Base-by-base conservation (phyloP, 2,797 vertebrate genomes). In the Tauraco hartlaubi region DNA sequence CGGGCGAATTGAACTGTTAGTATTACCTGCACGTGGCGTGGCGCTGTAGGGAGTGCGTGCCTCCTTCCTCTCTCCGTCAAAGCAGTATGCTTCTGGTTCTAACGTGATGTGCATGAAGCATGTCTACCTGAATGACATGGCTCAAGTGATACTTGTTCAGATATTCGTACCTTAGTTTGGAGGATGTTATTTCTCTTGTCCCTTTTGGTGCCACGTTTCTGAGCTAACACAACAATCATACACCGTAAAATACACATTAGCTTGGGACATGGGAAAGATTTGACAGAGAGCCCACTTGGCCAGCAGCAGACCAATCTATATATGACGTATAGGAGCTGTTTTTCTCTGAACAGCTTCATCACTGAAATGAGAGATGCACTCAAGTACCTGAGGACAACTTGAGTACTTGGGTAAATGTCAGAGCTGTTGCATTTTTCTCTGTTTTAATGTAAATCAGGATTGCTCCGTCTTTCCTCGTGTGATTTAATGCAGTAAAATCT, bases 321-420 rank as follows among this genome's bases (percentile, higher is more conserved):
- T 67, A 41, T 93, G 96, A 94, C 48, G 41, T 68, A 43, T 4
- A 66, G 77, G 91, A 94, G 73, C 85, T 95, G 85, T 35, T 98
- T 96, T 97, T 75, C 80, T 91, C 88, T 92, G 90, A 94, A 97
- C 90, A 96, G 28, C 96, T 97, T 97, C 73, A 97, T 98, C 31
- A 61, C 66, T 87, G 68, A 95, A 97, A 86, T 96, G 94, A 97
- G 96, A 96, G 90, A 96, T 76, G 96, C 97, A 80, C 48, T 94
- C 61, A 35, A n/a, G 80, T 79, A 72, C 88, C 94, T 90, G 78
- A 95, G 97, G 90, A 94, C 93, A 94, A 85, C 95, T 91, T 82
- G 85, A 91, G 51, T 95, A 55, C 91, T 88, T 97, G 80, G 85
- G 92, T 96, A 97, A 97, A 96, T 85, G 95, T 94, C 95, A 96